Evolutionary conservation across 2,797 vertebrate species (phyloP).

Genomic region (Tauraco hartlaubi): DNA sequence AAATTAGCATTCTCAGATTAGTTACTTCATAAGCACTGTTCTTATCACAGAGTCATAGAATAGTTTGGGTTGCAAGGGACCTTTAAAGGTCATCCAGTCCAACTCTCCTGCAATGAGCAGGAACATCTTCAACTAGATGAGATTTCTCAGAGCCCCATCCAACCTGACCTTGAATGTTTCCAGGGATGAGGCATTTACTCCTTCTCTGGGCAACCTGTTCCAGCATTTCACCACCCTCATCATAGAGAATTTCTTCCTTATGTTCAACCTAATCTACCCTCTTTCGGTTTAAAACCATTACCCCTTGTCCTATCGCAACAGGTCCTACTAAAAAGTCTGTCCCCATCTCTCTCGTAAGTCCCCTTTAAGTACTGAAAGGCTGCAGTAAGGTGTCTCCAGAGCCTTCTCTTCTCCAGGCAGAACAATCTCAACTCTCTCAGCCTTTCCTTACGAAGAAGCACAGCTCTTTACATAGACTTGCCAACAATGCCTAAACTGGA

Average conservation of each 20-base stretch:
- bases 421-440: neutral
- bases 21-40: neutral
- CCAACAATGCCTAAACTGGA: neutral
- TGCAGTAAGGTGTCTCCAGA: fast-evolving
- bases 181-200: neutral
- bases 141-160: neutral
- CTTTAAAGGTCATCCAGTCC: neutral
- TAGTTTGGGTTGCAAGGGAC: neutral
- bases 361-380: neutral
- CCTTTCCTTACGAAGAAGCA: neutral
- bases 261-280: neutral
- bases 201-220: neutral
- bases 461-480: neutral
- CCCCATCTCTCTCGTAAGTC: neutral
- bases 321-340: neutral
- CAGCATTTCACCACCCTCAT: neutral
- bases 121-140: neutral
- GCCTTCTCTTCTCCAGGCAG: neutral
- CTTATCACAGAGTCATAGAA: neutral
- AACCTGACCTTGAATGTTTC: neutral
- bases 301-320: neutral
- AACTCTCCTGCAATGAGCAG: neutral
- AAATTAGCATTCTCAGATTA: neutral
- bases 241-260: neutral
- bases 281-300: neutral